A percentile compares a stretch with the other conserved stretches of the same genome.
Conservation (phyloP, 92 coral and sea anemone genomes). For the Pocillopora meandrina region DNA sequence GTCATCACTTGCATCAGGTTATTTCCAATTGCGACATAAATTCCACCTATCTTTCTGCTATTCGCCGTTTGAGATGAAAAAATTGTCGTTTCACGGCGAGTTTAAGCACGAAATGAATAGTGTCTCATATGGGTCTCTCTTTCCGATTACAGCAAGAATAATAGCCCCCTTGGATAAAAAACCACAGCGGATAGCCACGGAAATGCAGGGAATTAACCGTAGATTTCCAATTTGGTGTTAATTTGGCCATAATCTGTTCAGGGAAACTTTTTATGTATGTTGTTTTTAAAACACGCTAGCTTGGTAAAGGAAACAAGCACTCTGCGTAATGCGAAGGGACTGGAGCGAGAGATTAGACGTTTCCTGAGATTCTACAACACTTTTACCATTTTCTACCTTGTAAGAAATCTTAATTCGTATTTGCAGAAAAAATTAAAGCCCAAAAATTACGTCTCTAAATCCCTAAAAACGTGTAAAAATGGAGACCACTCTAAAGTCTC, state of each 20-base stretch:
- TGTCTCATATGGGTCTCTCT: neutral
- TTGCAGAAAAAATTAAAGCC: neutral
- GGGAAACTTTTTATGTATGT: slow-evolving; percentile 12
- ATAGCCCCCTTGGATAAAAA: slow-evolving; percentile 8
- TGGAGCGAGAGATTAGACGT: neutral
- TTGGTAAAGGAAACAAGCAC: slow-evolving; percentile 68
- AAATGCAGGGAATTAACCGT: slow-evolving; percentile 32
- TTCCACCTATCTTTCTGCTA: slow-evolving; percentile 29
- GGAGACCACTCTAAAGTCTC: neutral
- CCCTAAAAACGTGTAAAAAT: no score
- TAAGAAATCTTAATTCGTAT: neutral
- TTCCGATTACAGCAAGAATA: neutral
- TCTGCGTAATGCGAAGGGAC: neutral
- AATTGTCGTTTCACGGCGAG: slow-evolving; percentile 20
- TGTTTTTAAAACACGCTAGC: slow-evolving; percentile 4
- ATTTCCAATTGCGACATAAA: slow-evolving; percentile 31
- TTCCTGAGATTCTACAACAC: neutral
- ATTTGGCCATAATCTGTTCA: slow-evolving; percentile 20
- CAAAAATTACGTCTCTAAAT: no score
- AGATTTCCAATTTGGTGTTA: slow-evolving; percentile 16
- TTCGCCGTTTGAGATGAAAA: slow-evolving; percentile 41
- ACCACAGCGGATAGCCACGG: slow-evolving; percentile 1
- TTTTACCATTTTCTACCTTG: neutral
- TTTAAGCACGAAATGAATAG: neutral
- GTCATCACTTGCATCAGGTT: slow-evolving; percentile 13